phyloP scores from a whole-genome alignment of 2,797 vertebrate species.

The Channa striata region DNA sequence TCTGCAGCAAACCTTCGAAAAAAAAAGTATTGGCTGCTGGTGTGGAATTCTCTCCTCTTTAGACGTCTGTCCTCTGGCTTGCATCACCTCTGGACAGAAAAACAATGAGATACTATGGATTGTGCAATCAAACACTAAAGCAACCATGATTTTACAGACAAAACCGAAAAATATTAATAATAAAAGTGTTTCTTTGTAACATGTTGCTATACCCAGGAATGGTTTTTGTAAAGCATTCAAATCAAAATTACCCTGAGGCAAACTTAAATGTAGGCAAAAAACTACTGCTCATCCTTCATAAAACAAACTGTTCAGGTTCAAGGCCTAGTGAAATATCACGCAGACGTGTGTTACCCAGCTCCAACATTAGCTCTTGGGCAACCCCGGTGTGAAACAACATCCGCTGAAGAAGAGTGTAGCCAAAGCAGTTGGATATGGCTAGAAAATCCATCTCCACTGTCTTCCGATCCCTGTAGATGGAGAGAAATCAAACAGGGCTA shows the following conservation, averaged over 20 bases:
- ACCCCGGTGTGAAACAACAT: slow-evolving; percentile 91
- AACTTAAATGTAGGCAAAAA: slow-evolving; percentile 4
- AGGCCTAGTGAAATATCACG: background rate
- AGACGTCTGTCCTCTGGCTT: slow-evolving; percentile 77
- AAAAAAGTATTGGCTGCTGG: slow-evolving; percentile 90
- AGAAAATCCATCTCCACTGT: slow-evolving; percentile 89
- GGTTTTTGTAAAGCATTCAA: background rate
- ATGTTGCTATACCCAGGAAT: background rate
- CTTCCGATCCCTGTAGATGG: slow-evolving; percentile 88
- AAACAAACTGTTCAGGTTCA: slow-evolving; percentile 10
- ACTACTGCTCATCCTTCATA: slow-evolving; percentile 11
- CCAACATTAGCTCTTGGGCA: slow-evolving; percentile 90
- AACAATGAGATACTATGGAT: slow-evolving; percentile 1
- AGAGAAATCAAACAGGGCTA: slow-evolving; percentile 34
- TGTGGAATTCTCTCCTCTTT: slow-evolving; percentile 89
- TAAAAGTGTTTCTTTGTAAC: background rate
- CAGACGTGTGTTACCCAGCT: slow-evolving; percentile 85
- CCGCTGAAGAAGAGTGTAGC: slow-evolving; percentile 91
- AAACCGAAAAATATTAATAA: background rate
- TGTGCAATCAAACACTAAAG: slow-evolving; percentile 1
- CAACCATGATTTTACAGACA: background rate
- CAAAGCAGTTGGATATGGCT: slow-evolving; percentile 89
- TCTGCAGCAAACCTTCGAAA: slow-evolving; percentile 88
- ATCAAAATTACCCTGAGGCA: slow-evolving; percentile 6
- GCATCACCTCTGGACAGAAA: slow-evolving; percentile 76